These are phyloP conservation scores for Tachina grossa DNA, from an alignment of 2,888 invertebrate genomes.

Conservation along the genomic window DNA sequence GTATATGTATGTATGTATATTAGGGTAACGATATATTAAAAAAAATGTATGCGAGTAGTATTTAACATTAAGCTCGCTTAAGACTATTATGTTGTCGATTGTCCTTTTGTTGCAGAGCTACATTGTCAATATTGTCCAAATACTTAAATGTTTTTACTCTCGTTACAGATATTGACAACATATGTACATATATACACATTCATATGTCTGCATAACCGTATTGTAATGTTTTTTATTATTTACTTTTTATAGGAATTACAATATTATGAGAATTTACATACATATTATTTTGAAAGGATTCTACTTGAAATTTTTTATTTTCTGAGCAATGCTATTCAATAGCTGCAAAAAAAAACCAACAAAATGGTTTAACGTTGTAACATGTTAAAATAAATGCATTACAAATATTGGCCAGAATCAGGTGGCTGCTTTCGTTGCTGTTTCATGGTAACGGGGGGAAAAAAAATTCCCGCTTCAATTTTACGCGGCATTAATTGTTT, in stretches of 20 bases:
- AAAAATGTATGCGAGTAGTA: conserved; percentile 13
- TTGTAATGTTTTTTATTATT: neutral
- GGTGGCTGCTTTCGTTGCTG: neutral
- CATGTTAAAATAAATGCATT: conserved; percentile 47
- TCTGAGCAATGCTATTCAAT: conserved; percentile 19
- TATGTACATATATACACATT: neutral
- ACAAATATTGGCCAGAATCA: conserved; percentile 40
- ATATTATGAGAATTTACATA: conserved; percentile 4
- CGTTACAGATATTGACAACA: too few relatives aligned
- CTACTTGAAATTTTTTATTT: conserved; percentile 9
- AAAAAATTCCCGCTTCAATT: conserved; percentile 23
- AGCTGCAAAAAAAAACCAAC: conserved; percentile 1
- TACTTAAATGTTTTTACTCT: conserved; percentile 12
- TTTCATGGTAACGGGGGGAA: neutral
- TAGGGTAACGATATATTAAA: neutral
- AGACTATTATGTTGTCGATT: conserved; percentile 61
- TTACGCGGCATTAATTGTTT: conserved; percentile 65
- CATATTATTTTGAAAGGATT: conserved; percentile 43
- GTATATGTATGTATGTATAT: too few relatives aligned
- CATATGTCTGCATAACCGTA: too few relatives aligned
- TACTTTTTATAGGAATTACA: neutral
- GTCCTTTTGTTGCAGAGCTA: conserved; percentile 43
- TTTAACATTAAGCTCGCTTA: conserved; percentile 65
- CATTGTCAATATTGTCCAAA: conserved; percentile 65
- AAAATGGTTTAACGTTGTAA: conserved; percentile 26